Conservation (phyloP, 2,888 invertebrate species). For the Apodemia mormo region DNA sequence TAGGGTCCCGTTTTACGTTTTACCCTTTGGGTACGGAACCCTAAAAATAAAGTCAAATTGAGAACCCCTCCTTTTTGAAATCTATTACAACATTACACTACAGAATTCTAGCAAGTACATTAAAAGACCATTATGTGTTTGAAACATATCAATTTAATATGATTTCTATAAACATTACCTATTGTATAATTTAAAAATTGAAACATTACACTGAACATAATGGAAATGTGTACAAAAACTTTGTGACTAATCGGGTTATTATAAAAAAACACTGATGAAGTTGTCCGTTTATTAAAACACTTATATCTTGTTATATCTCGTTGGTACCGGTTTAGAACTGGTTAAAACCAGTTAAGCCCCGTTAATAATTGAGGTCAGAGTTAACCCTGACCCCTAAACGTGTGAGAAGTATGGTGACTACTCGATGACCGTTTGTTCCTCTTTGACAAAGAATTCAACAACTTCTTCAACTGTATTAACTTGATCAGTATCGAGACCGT, state of each 20-base stretch:
- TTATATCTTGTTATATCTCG: slow-evolving; percentile 36
- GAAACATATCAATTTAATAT: slow-evolving; percentile 79
- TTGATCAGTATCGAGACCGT: slow-evolving; percentile 92
- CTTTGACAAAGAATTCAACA: slow-evolving; percentile 98
- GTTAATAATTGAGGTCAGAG: slow-evolving; percentile 49
- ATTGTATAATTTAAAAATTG: slow-evolving; percentile 71
- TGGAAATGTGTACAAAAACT: slow-evolving; percentile 44
- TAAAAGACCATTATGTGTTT: slow-evolving; percentile 70
- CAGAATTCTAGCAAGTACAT: slow-evolving; percentile 38
- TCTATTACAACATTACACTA: neutral
- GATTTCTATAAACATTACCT: slow-evolving; percentile 77
- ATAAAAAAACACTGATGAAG: slow-evolving; percentile 51
- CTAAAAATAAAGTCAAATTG: no score
- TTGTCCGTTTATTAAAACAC: slow-evolving; percentile 35
- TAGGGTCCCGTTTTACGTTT: no score
- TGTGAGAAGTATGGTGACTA: slow-evolving; percentile 73
- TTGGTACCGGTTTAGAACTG: slow-evolving; percentile 45
- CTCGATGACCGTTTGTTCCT: slow-evolving; percentile 92
- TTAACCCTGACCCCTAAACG: slow-evolving; percentile 56
- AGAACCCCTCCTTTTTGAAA: no score
- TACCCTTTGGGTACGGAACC: no score
- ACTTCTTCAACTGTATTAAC: slow-evolving; percentile 96
- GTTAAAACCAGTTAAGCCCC: slow-evolving; percentile 20
- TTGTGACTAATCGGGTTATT: slow-evolving; percentile 47
- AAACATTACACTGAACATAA: slow-evolving; percentile 65